Percentiles rank a stretch among this genome's conserved stretches.
Evolutionary conservation across 37 sponge, comb jelly and placozoan genomes (phyloP).

Genomic region (Mnemiopsis leidyi): DNA sequence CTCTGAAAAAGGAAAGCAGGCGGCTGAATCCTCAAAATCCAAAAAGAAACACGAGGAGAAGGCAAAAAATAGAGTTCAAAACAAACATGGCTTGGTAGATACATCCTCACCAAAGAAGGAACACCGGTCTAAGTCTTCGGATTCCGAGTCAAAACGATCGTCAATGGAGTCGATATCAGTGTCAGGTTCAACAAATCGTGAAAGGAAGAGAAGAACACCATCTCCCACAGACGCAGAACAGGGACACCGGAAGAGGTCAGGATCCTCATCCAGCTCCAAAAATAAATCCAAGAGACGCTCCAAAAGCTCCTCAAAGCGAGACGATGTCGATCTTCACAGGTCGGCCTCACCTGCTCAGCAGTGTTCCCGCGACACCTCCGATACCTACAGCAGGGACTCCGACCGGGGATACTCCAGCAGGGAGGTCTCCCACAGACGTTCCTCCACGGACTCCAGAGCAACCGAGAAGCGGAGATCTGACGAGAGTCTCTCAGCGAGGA

Average conservation of each 20-base stretch:
- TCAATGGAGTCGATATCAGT: neutral
- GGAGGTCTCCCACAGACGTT: neutral
- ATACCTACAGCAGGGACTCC: neutral
- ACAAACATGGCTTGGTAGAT: neutral
- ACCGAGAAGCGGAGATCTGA: neutral
- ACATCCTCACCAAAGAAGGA: neutral
- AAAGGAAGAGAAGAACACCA: neutral
- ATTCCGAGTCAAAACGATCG: neutral
- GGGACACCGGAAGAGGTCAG: neutral
- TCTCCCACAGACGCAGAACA: neutral
- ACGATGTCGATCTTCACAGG: too few species aligned
- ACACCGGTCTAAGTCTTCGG: neutral
- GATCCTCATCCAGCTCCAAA: neutral
- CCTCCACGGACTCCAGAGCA: neutral
- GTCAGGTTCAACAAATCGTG: neutral
- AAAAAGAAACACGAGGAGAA: neutral
- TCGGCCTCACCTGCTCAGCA: neutral
- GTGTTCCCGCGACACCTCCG: neutral
- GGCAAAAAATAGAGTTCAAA: neutral
- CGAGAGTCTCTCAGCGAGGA: neutral
- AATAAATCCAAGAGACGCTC: neutral
- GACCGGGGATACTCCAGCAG: neutral
- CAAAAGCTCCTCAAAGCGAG: neutral
- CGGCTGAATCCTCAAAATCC: neutral
- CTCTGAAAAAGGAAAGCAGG: neutral